Evolutionary conservation across 2,797 vertebrate species (phyloP).

Genomic region (Coracias cyanogaster): DNA sequence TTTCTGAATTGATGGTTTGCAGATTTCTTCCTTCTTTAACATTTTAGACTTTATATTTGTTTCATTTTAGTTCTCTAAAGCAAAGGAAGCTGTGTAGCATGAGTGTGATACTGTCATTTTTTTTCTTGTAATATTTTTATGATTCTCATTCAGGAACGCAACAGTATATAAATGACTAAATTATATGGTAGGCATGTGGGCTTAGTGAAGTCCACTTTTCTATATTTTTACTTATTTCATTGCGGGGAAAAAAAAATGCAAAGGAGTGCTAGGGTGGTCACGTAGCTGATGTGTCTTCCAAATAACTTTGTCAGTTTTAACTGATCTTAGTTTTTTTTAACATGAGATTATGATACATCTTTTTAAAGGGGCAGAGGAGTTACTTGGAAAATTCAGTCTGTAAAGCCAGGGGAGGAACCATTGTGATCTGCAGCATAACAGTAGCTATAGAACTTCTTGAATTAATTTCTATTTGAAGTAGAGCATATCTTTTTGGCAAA

Average conservation of each 20-base stretch:
- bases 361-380: background rate
- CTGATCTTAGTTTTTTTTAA: background rate
- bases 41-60: background rate
- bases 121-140: background rate
- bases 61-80: background rate
- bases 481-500: background rate
- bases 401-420: background rate
- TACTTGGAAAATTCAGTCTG: background rate
- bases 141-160: background rate
- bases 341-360: background rate
- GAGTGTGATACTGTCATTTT: background rate
- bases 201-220: background rate
- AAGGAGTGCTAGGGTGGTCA: background rate
- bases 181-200: background rate
- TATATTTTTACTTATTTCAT: background rate
- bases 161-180: background rate
- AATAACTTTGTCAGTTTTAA: background rate
- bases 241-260: background rate
- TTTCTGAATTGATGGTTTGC: background rate
- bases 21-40: background rate
- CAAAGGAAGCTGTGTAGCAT: background rate
- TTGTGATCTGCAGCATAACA: background rate
- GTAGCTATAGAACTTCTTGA: background rate
- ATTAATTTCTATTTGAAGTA: slow-evolving; percentile 4
- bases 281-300: background rate